A percentile compares a stretch with the other conserved stretches of the same genome.
phyloP scores from a whole-genome alignment of 1,140 invertebrate genomes.

The Drosophila orena region DNA sequence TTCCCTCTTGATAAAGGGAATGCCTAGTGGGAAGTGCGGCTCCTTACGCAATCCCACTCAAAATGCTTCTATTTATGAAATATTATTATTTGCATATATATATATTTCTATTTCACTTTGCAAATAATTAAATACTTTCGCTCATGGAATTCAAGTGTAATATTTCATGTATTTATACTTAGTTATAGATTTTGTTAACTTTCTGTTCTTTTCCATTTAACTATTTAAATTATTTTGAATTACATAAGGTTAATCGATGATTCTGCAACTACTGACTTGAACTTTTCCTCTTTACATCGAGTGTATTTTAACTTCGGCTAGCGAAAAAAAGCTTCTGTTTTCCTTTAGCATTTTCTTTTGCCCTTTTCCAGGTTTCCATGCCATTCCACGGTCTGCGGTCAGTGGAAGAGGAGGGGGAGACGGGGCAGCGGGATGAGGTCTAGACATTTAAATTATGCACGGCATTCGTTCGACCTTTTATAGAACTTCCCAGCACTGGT shows the following conservation, averaged over 20 bases:
- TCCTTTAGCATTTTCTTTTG: not conserved
- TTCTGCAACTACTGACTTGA: too few species aligned
- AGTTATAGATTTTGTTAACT: too few species aligned
- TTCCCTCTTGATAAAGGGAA: constrained; percentile 8
- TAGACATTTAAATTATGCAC: constrained; percentile 55
- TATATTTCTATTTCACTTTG: too few species aligned
- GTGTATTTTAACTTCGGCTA: not conserved
- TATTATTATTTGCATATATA: too few species aligned
- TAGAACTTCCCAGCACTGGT: constrained; percentile 13
- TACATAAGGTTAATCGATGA: too few species aligned
- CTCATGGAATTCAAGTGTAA: too few species aligned
- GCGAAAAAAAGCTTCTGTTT: not conserved
- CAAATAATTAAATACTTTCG: too few species aligned
- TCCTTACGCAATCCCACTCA: not conserved
- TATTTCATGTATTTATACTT: too few species aligned
- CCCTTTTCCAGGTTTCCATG: constrained; percentile 1
- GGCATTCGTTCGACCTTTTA: constrained; percentile 16
- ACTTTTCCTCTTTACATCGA: not conserved
- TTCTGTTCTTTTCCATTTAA: too few species aligned
- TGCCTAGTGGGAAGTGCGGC: not conserved
- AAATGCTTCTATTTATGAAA: too few species aligned
- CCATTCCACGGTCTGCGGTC: constrained; percentile 6
- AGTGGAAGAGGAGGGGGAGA: not conserved
- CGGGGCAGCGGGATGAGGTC: constrained; percentile 5
- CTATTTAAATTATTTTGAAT: too few species aligned